A percentile compares a stretch with the other conserved stretches of the same genome.
Conservation (phyloP, 1,140 invertebrate genomes). For the Agrypnia vestita region DNA sequence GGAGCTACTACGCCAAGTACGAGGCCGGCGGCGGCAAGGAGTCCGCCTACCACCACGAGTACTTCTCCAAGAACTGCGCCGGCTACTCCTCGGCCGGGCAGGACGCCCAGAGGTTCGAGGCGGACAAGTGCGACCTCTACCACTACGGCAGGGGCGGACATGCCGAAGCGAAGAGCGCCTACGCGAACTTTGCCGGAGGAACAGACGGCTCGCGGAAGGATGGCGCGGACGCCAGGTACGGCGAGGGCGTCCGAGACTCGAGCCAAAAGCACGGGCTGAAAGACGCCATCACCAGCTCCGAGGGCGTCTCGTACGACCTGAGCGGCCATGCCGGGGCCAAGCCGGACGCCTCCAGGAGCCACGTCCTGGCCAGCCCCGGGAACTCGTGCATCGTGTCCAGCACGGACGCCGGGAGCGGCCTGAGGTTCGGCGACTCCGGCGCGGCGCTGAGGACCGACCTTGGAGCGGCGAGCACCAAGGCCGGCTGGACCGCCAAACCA, state of each 20-base stretch:
- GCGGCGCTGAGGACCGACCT: background rate
- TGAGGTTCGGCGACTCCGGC: conserved; percentile 33
- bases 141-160: background rate
- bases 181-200: background rate
- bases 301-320: background rate
- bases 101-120: background rate
- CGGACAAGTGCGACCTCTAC: background rate
- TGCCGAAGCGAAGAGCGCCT: background rate
- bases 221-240: background rate
- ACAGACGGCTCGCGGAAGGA: background rate
- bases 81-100: background rate
- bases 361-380: conserved; percentile 50
- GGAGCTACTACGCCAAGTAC: background rate
- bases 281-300: conserved; percentile 35
- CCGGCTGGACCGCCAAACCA: conserved; percentile 49
- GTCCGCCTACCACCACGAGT: background rate
- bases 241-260: background rate
- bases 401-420: conserved; percentile 42
- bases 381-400: conserved; percentile 59
- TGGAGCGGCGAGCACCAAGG: conserved; percentile 20
- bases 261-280: background rate
- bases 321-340: conserved; percentile 18
- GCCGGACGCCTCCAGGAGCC: conserved; percentile 36
- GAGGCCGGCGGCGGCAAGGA: background rate
- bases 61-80: background rate